Evolutionary conservation across 2,113 vertebrate genomes (phyloP).

Genomic region (Python bivittatus): DNA sequence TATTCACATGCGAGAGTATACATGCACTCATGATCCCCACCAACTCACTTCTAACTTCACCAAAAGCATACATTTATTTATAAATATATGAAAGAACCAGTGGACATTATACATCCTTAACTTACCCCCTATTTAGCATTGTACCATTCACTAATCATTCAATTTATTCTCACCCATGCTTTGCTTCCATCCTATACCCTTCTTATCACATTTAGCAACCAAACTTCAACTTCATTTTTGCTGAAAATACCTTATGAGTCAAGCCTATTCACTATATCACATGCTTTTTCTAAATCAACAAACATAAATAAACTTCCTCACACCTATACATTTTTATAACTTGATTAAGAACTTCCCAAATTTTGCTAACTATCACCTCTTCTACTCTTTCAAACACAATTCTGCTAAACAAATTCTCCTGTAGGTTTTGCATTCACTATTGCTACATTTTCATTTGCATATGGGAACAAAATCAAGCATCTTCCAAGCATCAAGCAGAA

Average conservation of each 20-base stretch:
- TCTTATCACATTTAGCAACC: neutral
- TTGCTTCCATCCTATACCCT: too few relatives aligned
- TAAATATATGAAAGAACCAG: neutral
- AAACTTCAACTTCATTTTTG: neutral
- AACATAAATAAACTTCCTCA: neutral
- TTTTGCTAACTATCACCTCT: neutral
- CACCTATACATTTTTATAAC: neutral
- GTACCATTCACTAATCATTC: too few relatives aligned
- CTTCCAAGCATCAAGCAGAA: neutral
- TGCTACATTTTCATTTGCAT: neutral
- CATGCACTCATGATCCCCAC: too few relatives aligned
- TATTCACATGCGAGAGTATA: too few relatives aligned
- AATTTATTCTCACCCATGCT: too few relatives aligned
- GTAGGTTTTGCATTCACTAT: neutral
- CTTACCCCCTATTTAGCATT: too few relatives aligned
- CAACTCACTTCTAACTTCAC: too few relatives aligned
- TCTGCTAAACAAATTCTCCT: too few relatives aligned
- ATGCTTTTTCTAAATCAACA: neutral
- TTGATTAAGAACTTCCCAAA: neutral
- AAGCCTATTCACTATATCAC: neutral
- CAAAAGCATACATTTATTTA: neutral
- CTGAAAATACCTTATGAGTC: neutral
- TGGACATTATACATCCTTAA: too few relatives aligned
- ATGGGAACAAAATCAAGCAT: neutral
- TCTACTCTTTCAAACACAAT: neutral